Conservation (phyloP, 2,113 vertebrate genomes). For the Takifugu flavidus region DNA sequence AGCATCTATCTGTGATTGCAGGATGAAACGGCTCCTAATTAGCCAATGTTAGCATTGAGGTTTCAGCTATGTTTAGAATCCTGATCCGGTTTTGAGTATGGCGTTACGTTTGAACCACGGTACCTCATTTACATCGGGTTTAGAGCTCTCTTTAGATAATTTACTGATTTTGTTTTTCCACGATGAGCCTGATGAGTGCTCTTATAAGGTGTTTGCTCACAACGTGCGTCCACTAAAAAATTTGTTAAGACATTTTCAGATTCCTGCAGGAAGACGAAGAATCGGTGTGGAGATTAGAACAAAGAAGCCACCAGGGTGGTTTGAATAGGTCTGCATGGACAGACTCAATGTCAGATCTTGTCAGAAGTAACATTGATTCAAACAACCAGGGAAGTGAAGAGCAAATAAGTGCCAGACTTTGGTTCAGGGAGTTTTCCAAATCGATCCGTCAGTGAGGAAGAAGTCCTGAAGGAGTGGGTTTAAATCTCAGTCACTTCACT, state of each 20-base stretch:
- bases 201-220: constrained; percentile 23
- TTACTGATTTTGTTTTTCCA: not conserved
- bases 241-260: constrained; percentile 32
- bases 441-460: constrained; percentile 5
- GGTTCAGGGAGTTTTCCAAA: constrained; percentile 16
- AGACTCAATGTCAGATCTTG: constrained; percentile 51
- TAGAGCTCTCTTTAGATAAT: too few species aligned
- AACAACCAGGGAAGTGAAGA: constrained; percentile 35
- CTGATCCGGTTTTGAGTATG: too few species aligned
- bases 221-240: constrained; percentile 20
- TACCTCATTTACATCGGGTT: too few species aligned
- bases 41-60: constrained; percentile 71
- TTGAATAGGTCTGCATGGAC: constrained; percentile 49
- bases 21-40: constrained; percentile 69
- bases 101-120: too few species aligned
- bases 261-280: constrained; percentile 50
- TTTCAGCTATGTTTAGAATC: not conserved
- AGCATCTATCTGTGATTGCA: constrained; percentile 56
- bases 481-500: not conserved
- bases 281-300: constrained; percentile 62
- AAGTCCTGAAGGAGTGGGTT: not conserved
- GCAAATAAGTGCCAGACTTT: constrained; percentile 12
- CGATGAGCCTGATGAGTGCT: not conserved
- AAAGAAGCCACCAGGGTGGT: constrained; percentile 65
- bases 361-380: constrained; percentile 58